phyloP scores from a whole-genome alignment of 2,797 vertebrate species.

The Enteromius radiatus region DNA sequence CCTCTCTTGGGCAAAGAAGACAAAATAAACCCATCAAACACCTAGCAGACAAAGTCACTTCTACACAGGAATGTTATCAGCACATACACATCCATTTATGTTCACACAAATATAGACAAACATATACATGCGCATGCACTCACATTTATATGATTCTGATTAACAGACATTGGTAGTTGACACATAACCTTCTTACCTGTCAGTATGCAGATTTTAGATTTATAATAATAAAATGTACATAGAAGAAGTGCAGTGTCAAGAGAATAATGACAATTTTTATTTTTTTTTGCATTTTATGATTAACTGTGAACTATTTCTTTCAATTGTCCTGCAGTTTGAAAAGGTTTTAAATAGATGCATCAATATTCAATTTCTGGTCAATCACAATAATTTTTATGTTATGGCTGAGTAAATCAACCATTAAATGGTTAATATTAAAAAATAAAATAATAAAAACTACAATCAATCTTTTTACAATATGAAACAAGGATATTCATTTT shows the following conservation, averaged over 20 bases:
- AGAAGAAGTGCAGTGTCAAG: not conserved
- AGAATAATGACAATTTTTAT: not conserved
- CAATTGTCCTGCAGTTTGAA: not conserved
- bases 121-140: not conserved
- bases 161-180: constrained; percentile 2
- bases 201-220: not conserved
- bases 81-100: not conserved
- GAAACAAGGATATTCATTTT: not conserved
- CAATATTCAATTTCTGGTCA: not conserved
- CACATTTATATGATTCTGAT: constrained; percentile 2
- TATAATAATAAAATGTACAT: not conserved
- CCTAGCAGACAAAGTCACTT: not conserved
- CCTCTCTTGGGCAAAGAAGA: constrained; percentile 26
- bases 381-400: not conserved
- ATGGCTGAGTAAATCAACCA: not conserved
- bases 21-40: constrained; percentile 44
- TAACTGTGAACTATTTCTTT: not conserved
- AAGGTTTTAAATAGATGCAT: not conserved
- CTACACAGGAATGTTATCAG: constrained; percentile 4
- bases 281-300: not conserved
- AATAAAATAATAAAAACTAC: not conserved
- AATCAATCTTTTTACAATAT: not conserved
- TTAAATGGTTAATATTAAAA: not conserved
- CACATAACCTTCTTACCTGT: not conserved
- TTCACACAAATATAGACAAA: not conserved